phyloP scores from a whole-genome alignment of 2,113 vertebrate species.

The Sapajus apella region DNA sequence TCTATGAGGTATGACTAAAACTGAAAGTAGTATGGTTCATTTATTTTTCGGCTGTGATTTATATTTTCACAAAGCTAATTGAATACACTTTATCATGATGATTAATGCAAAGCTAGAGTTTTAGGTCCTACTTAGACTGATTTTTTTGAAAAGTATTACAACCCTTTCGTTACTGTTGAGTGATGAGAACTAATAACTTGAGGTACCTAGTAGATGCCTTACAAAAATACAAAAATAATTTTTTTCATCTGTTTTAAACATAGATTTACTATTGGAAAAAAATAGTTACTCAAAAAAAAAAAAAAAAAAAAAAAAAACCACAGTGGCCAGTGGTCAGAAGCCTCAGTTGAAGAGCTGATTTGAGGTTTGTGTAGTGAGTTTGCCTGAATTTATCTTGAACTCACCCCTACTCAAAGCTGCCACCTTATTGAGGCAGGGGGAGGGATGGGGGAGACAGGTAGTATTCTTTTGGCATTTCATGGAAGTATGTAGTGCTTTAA shows the following conservation, averaged over 20 bases:
- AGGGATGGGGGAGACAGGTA: neutral
- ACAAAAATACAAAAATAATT: neutral
- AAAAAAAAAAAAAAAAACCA: no score
- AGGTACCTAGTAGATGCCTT: neutral
- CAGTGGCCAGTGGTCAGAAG: neutral
- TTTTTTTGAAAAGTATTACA: neutral
- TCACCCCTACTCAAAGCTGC: neutral
- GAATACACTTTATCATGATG: neutral
- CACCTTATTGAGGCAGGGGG: neutral
- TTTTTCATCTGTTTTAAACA: neutral
- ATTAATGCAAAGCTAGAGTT: neutral
- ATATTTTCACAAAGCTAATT: neutral
- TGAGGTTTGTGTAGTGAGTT: neutral
- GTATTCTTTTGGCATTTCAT: neutral
- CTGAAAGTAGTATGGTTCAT: neutral
- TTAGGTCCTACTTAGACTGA: neutral
- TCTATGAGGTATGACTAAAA: neutral
- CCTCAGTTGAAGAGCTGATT: neutral
- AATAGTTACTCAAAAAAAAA: neutral
- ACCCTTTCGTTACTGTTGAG: neutral
- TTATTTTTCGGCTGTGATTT: slow-evolving; percentile 12
- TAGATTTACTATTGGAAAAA: neutral
- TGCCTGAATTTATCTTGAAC: neutral
- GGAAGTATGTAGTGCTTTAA: neutral
- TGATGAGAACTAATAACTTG: neutral